A percentile compares a stretch with the other conserved stretches of the same genome.
Evolutionary conservation across 2,113 vertebrate genomes (phyloP).

Genomic region (Cebus imitator): DNA sequence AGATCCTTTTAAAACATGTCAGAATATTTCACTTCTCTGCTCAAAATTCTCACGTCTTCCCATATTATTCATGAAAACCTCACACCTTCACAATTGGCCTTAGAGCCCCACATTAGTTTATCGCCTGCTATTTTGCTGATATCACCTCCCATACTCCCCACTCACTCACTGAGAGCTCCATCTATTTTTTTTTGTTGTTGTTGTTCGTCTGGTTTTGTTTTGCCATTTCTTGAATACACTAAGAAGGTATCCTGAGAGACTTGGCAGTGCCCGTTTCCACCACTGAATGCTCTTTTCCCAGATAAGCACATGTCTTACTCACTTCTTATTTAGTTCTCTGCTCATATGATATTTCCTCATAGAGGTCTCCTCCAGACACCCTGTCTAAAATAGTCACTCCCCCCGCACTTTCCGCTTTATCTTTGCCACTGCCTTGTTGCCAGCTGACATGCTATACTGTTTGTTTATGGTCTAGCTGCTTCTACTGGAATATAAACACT

Average conservation of each 20-base stretch:
- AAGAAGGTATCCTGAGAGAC: not conserved
- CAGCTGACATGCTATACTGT: not conserved
- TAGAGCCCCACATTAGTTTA: not conserved
- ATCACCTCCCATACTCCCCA: not conserved
- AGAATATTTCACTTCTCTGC: not conserved
- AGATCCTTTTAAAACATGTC: not conserved
- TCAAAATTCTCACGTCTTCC: not conserved
- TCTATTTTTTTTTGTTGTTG: too few species aligned
- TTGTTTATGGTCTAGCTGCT: not conserved
- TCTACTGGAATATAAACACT: not conserved
- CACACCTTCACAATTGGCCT: not conserved
- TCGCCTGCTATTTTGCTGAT: not conserved
- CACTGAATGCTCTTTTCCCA: not conserved
- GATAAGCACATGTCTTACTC: not conserved
- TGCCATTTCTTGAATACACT: not conserved
- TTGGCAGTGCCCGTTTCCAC: not conserved
- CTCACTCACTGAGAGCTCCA: not conserved
- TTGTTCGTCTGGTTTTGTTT: too few species aligned
- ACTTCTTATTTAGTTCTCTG: not conserved
- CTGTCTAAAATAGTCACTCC: not conserved
- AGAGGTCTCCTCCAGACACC: not conserved
- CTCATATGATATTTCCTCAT: accelerated
- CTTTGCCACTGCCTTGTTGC: not conserved
- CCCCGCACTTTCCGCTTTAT: not conserved
- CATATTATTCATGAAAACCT: not conserved